Percentiles rank a stretch among this genome's conserved stretches.
phyloP scores from a whole-genome alignment of 2,113 vertebrate genomes.

The Nannospalax galili region DNA sequence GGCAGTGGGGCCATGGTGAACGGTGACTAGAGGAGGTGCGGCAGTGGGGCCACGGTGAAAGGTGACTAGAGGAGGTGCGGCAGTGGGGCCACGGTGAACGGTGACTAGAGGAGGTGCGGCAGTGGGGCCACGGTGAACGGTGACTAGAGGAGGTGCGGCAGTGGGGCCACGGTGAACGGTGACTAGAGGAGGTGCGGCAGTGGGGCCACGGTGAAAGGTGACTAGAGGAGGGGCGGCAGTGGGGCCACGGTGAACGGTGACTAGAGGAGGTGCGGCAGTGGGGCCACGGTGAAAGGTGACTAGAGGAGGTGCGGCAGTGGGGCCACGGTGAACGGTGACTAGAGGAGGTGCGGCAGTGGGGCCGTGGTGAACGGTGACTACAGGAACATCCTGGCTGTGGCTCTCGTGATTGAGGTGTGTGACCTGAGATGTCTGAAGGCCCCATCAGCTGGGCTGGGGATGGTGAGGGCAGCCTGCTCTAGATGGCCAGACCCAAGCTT shows the following conservation, averaged over 20 bases:
- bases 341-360: neutral
- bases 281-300: too few species aligned
- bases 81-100: neutral
- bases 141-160: neutral
- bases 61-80: conserved; percentile 28
- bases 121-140: neutral
- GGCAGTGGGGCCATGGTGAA: neutral
- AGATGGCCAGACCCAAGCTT: neutral
- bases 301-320: conserved; percentile 1
- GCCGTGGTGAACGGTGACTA: neutral
- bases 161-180: neutral
- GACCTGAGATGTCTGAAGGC: too few species aligned
- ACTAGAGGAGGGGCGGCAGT: conserved; percentile 20
- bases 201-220: too few species aligned
- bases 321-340: neutral
- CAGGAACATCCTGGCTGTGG: fast-evolving
- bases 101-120: neutral
- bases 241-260: neutral
- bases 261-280: too few species aligned
- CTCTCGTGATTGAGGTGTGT: fast-evolving
- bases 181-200: too few species aligned
- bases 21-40: neutral
- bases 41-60: too few species aligned
- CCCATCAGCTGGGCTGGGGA: neutral
- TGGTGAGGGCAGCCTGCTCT: neutral